Conservation (phyloP, 2,888 invertebrate species). For the Acleris emargana region DNA sequence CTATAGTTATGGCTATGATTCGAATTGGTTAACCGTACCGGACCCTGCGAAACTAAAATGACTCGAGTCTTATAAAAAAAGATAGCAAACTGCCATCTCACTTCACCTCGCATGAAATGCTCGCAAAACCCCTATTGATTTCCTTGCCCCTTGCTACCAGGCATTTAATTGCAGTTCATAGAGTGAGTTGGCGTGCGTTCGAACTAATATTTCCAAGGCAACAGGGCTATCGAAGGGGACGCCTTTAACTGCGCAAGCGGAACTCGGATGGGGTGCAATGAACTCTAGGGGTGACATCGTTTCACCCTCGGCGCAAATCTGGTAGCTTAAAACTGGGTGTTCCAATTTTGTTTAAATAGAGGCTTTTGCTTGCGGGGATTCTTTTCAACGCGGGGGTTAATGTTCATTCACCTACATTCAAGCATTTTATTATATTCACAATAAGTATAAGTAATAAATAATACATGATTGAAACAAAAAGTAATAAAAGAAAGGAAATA, state of each 20-base stretch:
- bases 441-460: conserved; percentile 7
- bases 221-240: conserved; percentile 26
- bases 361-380: conserved; percentile 30
- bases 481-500: conserved; percentile 49
- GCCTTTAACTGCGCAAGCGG: conserved; percentile 36
- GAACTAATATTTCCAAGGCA: conserved; percentile 37
- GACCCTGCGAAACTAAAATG: no score
- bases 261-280: conserved; percentile 36
- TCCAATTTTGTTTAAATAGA: conserved; percentile 37
- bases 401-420: conserved; percentile 34
- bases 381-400: conserved; percentile 27
- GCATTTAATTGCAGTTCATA: conserved; percentile 37
- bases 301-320: conserved; percentile 38
- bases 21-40: no score
- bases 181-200: conserved; percentile 34
- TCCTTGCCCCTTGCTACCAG: conserved; percentile 32
- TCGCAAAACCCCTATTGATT: conserved; percentile 34
- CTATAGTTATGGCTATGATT: no score
- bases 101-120: not conserved
- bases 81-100: not conserved
- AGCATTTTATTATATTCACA: conserved; percentile 20
- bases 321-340: conserved; percentile 38
- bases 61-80: not conserved
- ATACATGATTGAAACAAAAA: not conserved
- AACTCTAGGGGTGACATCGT: conserved; percentile 38